These are phyloP conservation scores for Trissolcus japonicus DNA, from an alignment of 2,888 invertebrate genomes.

Conservation along the genomic window DNA sequence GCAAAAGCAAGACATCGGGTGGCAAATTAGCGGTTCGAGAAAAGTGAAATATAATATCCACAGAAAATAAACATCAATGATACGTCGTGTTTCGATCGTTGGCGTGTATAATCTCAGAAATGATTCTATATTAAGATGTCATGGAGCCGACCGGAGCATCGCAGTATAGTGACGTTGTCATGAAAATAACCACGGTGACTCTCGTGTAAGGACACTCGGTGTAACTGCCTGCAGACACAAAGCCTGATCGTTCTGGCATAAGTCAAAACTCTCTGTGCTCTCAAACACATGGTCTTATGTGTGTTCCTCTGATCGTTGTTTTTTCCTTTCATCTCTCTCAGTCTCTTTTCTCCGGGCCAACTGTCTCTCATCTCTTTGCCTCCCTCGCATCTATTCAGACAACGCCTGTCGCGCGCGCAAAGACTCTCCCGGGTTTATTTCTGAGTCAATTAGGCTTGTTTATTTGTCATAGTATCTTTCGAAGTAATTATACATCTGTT, in stretches of 20 bases:
- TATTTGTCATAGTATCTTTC: slow-evolving; percentile 72
- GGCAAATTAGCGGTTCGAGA: slow-evolving; percentile 20
- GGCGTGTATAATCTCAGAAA: slow-evolving; percentile 69
- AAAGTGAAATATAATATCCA: slow-evolving; percentile 36
- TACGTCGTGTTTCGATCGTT: slow-evolving; percentile 53
- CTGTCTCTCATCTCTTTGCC: slow-evolving; percentile 51
- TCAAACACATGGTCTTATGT: slow-evolving; percentile 62
- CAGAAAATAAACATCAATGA: slow-evolving; percentile 52
- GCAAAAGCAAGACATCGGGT: slow-evolving; percentile 18
- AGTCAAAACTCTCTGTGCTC: slow-evolving; percentile 72
- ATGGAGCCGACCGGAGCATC: slow-evolving; percentile 29
- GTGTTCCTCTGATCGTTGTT: slow-evolving; percentile 32
- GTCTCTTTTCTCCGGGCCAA: slow-evolving; percentile 36
- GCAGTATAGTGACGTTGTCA: slow-evolving; percentile 64
- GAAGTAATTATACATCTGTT: slow-evolving; percentile 73
- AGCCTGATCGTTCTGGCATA: slow-evolving; percentile 75
- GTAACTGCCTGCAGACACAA: slow-evolving; percentile 67
- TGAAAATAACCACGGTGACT: slow-evolving; percentile 70
- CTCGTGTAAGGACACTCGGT: slow-evolving; percentile 56
- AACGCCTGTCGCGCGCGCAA: slow-evolving; percentile 54
- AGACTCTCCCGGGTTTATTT: slow-evolving; percentile 69
- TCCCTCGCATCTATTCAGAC: slow-evolving; percentile 47
- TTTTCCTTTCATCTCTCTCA: slow-evolving; percentile 46
- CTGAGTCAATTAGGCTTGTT: slow-evolving; percentile 75
- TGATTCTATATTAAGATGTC: slow-evolving; percentile 72